Percentiles rank a stretch among this genome's conserved stretches.
Conservation (phyloP, 2,888 invertebrate species). For the Macrosiphum euphorbiae region DNA sequence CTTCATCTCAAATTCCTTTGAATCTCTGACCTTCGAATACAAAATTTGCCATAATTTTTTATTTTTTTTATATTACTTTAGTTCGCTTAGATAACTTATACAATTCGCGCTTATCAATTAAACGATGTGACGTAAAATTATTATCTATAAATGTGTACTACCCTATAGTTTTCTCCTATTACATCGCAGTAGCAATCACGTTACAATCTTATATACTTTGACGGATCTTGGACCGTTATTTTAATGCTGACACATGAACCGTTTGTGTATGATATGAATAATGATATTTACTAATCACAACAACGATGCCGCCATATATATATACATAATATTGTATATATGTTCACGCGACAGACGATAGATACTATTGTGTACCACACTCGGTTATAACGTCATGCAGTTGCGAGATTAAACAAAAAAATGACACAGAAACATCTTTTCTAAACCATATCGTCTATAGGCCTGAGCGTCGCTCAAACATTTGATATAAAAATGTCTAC, state of each 20-base stretch:
- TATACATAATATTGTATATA: background rate
- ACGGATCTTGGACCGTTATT: background rate
- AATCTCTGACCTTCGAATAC: background rate
- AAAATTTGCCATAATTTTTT: background rate
- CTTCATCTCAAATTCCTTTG: background rate
- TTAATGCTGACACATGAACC: background rate
- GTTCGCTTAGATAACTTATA: background rate
- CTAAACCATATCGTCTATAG: background rate
- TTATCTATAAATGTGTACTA: background rate
- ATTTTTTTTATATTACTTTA: background rate
- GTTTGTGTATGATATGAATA: background rate
- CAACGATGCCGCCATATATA: background rate
- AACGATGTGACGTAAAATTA: background rate
- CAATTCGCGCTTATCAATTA: background rate
- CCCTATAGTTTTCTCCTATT: background rate
- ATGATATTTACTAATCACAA: background rate
- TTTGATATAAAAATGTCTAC: background rate
- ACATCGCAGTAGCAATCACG: background rate
- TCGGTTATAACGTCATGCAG: background rate
- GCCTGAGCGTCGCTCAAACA: background rate
- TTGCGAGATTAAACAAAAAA: background rate
- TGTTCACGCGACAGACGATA: background rate
- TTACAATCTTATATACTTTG: background rate
- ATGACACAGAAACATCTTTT: background rate
- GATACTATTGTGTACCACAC: background rate